These are phyloP conservation scores for Habropoda laboriosa DNA, from an alignment of 1,140 invertebrate genomes.

Conservation along the genomic window DNA sequence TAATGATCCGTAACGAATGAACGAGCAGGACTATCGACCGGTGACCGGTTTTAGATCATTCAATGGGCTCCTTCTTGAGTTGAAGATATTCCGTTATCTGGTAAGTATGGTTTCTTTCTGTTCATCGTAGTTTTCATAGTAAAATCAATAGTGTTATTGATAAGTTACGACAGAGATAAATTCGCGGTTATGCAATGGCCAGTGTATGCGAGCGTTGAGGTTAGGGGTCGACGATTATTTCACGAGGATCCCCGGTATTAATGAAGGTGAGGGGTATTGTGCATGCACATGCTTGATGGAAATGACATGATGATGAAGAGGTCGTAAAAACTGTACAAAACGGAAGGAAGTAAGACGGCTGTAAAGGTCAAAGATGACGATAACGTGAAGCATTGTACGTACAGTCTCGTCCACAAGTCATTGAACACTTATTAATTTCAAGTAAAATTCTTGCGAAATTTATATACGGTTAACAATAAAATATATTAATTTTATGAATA, in stretches of 20 bases:
- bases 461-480: too few relatives aligned
- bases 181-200: not conserved
- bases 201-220: not conserved
- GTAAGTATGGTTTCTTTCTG: not conserved
- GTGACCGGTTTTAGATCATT: not conserved
- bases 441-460: too few relatives aligned
- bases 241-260: conserved; percentile 10
- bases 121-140: not conserved
- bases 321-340: not conserved
- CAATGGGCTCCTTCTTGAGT: not conserved
- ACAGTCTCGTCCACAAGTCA: not conserved
- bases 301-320: conserved; percentile 34
- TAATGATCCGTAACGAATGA: conserved; percentile 39
- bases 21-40: conserved; percentile 19
- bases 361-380: not conserved
- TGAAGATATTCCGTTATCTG: conserved; percentile 48
- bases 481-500: too few relatives aligned
- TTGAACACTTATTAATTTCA: too few relatives aligned
- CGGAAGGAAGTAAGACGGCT: not conserved
- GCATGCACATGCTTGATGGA: conserved; percentile 51
- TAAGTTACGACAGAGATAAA: too few relatives aligned
- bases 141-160: conserved; percentile 22
- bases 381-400: conserved; percentile 1
- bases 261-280: conserved; percentile 14
- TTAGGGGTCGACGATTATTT: conserved; percentile 44